These are phyloP conservation scores for Saccopteryx bilineata DNA, from an alignment of 2,113 vertebrate species.

Conservation along the genomic window DNA sequence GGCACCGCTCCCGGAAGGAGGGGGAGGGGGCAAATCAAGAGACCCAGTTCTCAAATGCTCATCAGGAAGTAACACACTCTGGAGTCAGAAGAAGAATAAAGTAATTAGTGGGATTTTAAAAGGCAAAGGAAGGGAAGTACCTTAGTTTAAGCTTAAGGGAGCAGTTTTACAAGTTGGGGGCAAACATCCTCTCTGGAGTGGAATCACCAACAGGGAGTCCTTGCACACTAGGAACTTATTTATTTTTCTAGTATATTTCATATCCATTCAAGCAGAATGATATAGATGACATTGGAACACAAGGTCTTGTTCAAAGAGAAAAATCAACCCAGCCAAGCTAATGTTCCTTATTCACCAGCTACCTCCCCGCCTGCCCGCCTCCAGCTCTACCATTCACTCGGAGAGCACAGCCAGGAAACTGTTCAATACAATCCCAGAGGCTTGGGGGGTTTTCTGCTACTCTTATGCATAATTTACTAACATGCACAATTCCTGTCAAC, in stretches of 20 bases:
- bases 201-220: neutral
- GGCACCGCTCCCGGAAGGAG: neutral
- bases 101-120: conserved; percentile 54
- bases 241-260: conserved; percentile 49
- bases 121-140: neutral
- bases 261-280: conserved; percentile 25
- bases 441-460: neutral
- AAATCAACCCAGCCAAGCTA: conserved; percentile 14
- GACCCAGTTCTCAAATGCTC: conserved; percentile 20
- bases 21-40: neutral
- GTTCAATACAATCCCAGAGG: neutral
- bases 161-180: neutral
- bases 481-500: conserved; percentile 51
- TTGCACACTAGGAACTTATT: neutral
- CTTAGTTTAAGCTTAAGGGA: neutral
- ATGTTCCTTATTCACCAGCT: conserved; percentile 24
- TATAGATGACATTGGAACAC: conserved; percentile 30
- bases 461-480: conserved; percentile 63
- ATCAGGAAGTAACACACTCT: neutral
- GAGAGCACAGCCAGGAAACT: neutral
- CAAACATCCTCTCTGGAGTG: neutral
- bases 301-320: conserved; percentile 56
- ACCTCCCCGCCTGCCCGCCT: accelerated
- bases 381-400: neutral
- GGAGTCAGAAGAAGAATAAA: conserved; percentile 56